Percentiles rank a stretch among this genome's conserved stretches.
phyloP scores from a whole-genome alignment of 2,797 vertebrate genomes.

The Ptychobarbus kaznakovi region DNA sequence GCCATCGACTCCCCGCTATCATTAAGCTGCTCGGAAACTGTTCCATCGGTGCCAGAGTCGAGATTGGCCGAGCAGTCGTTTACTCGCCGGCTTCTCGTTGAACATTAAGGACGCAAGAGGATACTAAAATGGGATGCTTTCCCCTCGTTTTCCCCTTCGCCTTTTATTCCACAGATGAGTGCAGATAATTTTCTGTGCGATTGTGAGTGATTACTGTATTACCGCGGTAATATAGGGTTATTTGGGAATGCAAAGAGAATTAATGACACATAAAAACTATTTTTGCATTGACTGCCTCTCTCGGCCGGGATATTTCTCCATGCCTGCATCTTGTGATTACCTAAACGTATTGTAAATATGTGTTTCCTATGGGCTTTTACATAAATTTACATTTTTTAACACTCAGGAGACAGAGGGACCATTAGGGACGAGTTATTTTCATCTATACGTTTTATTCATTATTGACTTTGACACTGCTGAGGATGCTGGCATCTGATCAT shows the following conservation, averaged over 20 bases:
- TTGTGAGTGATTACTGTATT: slow-evolving; percentile 98
- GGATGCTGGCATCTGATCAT: slow-evolving; percentile 61
- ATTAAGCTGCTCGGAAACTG: slow-evolving; percentile 81
- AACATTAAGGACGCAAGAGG: slow-evolving; percentile 85
- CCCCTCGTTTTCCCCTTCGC: slow-evolving; percentile 79
- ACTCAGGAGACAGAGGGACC: slow-evolving; percentile 79
- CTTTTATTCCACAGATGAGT: slow-evolving; percentile 91
- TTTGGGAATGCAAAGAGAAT: slow-evolving; percentile 89
- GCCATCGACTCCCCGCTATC: slow-evolving; percentile 77
- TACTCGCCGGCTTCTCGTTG: slow-evolving; percentile 74
- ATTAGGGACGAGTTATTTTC: slow-evolving; percentile 80
- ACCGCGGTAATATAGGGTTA: slow-evolving; percentile 90
- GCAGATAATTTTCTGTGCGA: slow-evolving; percentile 93
- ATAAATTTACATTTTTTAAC: slow-evolving; percentile 86
- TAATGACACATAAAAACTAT: slow-evolving; percentile 98
- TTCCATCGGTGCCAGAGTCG: slow-evolving; percentile 65
- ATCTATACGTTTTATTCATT: slow-evolving; percentile 74
- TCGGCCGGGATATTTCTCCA: slow-evolving; percentile 82
- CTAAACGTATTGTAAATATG: slow-evolving; percentile 87
- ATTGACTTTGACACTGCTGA: slow-evolving; percentile 78
- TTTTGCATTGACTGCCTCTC: slow-evolving; percentile 88
- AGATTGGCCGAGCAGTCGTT: slow-evolving; percentile 69
- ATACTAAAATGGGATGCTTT: slow-evolving; percentile 78
- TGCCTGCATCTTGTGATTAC: slow-evolving; percentile 91
- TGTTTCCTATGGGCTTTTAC: slow-evolving; percentile 83